Evolutionary conservation across 2,113 vertebrate genomes (phyloP), one percentile per base, ranked within the genome.

Genomic region (Crypturellus undulatus): DNA sequence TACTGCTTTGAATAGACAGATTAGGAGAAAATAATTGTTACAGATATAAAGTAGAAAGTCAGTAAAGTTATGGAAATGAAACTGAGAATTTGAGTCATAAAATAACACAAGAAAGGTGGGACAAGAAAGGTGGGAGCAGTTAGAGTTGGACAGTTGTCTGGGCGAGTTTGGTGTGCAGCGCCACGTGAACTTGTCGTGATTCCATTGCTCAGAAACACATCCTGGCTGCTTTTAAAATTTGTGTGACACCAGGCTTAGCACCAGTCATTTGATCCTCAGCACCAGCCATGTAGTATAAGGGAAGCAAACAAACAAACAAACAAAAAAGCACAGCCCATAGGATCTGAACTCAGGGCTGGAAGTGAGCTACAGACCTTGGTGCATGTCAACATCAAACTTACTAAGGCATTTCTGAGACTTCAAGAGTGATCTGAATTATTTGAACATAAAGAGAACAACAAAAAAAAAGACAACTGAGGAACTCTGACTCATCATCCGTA

Each of bases 201-300:
- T 2, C 62, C 63, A 42, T 30, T 34, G 36, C 22, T 34, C 69
- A 42, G 40, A 56, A 16, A 25, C 6, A 34, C 7, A 4, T 5
- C 62, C 68, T 25, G 30, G 28, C 40, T 62, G 3, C 38, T 47
- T 49, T 52, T 59, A 26, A 58, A 45, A 34, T 49, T 6, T 5
- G 42, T 42, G 8, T 42, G 34, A 12, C 56, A 32, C 20, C 2
- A 63, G 34, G 63, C 1, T 28, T 7, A 34, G 28, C 8, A 9
- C 10, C 47, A 63, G 60, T 7, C 25, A 3, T 43, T 42, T 45
- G 68, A 86, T 59, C 42, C 51, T 4, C 10, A 42, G 11, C 18
- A 43, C 6, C 19, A 34, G 30, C 14, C 8, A 0, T 5, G 1
- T 3, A 9, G 16, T 5, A 1, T 7, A 51, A 64, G 11, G 8